Conservation (phyloP, 2,888 invertebrate species). For the Erebia aethiops region DNA sequence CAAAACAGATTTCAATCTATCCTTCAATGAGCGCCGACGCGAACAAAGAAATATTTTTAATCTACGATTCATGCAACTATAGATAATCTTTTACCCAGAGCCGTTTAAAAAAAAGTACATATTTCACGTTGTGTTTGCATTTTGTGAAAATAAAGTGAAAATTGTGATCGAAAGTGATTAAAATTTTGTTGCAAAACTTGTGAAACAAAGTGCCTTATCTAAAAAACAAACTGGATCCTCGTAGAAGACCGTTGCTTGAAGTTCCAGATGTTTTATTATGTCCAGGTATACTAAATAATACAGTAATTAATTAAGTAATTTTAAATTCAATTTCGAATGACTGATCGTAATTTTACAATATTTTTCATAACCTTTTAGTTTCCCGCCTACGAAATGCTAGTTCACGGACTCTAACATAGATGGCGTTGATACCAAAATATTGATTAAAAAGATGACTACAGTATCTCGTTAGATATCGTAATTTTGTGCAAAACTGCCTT, state of each 20-base stretch:
- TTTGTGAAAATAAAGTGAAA: constrained; percentile 2
- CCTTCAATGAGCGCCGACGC: constrained; percentile 49
- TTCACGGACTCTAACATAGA: constrained; percentile 51
- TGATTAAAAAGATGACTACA: no score
- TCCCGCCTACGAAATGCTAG: constrained; percentile 4
- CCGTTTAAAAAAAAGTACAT: no score
- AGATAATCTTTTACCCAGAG: not conserved
- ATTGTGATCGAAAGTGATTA: not conserved
- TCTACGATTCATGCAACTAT: constrained; percentile 1
- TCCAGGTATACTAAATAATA: constrained; percentile 15
- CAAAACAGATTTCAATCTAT: constrained; percentile 64
- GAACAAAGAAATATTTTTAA: constrained; percentile 35
- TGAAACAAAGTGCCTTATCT: not conserved
- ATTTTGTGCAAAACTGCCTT: no score
- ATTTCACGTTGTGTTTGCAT: no score
- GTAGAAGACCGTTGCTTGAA: constrained; percentile 5
- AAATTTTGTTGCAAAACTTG: not conserved
- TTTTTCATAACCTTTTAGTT: not conserved
- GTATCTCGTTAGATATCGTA: no score
- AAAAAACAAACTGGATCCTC: constrained; percentile 26
- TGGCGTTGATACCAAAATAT: constrained; percentile 47
- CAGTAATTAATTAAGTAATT: not conserved
- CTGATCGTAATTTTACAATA: not conserved
- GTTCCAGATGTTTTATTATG: constrained; percentile 19
- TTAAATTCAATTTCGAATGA: not conserved